Conservation (phyloP, 2,797 vertebrate genomes). For the Alauda arvensis region DNA sequence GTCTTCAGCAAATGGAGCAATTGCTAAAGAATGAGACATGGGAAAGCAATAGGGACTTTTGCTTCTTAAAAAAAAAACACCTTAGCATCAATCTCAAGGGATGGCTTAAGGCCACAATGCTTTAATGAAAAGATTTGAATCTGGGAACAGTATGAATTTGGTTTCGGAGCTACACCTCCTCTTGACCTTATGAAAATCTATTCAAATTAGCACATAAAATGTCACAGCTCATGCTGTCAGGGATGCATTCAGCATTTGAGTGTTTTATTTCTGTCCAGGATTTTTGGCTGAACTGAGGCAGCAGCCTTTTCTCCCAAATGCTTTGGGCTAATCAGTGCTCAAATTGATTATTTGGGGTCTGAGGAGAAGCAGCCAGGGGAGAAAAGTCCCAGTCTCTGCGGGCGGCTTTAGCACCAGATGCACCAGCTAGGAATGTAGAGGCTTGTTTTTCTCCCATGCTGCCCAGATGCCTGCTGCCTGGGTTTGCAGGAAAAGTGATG, state of each 20-base stretch:
- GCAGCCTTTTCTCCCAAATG: not conserved
- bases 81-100: not conserved
- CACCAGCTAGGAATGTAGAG: fast-evolving
- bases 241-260: not conserved
- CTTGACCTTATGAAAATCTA: not conserved
- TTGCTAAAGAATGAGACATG: not conserved
- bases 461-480: not conserved
- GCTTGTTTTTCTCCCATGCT: not conserved
- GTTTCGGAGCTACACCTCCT: not conserved
- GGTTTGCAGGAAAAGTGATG: not conserved
- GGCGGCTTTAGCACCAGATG: not conserved
- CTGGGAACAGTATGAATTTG: not conserved
- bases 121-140: not conserved
- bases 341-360: fast-evolving
- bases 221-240: not conserved
- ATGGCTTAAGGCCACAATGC: not conserved
- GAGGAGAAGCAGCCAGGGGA: not conserved
- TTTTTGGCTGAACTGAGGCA: not conserved
- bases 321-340: not conserved
- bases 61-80: not conserved
- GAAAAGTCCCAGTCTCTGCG: not conserved
- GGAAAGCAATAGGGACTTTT: not conserved
- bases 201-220: not conserved
- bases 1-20: not conserved
- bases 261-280: not conserved